Percentiles rank a stretch among this genome's conserved stretches.
phyloP scores from a whole-genome alignment of 2,888 invertebrate species.

The Microctonus hyperodae region DNA sequence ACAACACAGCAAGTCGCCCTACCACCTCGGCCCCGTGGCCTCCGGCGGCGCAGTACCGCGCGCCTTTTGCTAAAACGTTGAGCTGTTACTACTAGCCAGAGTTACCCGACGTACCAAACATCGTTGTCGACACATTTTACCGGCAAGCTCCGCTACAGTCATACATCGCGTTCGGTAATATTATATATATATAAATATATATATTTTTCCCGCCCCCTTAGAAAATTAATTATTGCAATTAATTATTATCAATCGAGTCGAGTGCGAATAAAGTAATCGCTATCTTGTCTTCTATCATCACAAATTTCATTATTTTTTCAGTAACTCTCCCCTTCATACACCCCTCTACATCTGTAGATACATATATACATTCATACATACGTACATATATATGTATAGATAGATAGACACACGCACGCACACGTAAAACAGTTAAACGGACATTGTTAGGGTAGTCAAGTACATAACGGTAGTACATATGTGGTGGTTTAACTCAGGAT shows the following conservation, averaged over 20 bases:
- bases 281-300: not conserved
- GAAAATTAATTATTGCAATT: no score
- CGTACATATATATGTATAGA: slow-evolving; percentile 10
- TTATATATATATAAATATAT: not conserved
- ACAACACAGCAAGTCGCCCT: slow-evolving; percentile 58
- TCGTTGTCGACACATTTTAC: not conserved
- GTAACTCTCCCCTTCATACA: slow-evolving; percentile 11
- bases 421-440: slow-evolving; percentile 23
- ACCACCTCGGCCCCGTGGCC: slow-evolving; percentile 32
- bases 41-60: slow-evolving; percentile 22
- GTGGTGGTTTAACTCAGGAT: not conserved
- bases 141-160: not conserved
- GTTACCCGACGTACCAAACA: not conserved
- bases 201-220: no score
- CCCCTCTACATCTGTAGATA: slow-evolving; percentile 17
- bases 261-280: not conserved
- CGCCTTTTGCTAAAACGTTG: slow-evolving; percentile 7
- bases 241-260: not conserved
- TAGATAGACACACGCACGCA: not conserved
- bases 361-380: slow-evolving; percentile 3
- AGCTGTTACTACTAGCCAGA: slow-evolving; percentile 6
- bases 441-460: slow-evolving; percentile 10
- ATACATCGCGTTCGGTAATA: slow-evolving; percentile 11
- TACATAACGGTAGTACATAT: not conserved
- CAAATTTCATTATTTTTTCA: not conserved